Evolutionary conservation across 2,797 vertebrate genomes (phyloP).

Genomic region (Propithecus perrieri): DNA sequence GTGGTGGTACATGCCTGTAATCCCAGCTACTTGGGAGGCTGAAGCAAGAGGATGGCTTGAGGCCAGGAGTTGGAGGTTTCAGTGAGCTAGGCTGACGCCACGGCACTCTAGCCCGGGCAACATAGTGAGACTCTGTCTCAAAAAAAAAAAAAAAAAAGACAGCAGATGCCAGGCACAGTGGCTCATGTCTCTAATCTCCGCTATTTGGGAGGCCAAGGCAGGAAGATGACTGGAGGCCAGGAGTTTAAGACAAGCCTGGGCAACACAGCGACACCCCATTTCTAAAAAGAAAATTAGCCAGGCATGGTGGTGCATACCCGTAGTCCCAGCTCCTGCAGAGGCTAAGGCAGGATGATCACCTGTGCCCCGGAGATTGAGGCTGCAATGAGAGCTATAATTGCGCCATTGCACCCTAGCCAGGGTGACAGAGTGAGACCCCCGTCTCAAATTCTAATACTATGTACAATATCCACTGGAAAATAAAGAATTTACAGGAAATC

Average conservation of each 20-base stretch:
- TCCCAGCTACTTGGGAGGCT: neutral
- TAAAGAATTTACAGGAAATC: neutral
- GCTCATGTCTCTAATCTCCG: neutral
- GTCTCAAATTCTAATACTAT: neutral
- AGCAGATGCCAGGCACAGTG: neutral
- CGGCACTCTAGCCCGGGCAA: neutral
- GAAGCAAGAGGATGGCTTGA: neutral
- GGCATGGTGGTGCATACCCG: neutral
- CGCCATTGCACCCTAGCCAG: neutral
- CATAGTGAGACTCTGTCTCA: neutral
- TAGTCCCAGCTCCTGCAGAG: neutral
- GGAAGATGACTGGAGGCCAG: neutral
- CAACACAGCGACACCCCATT: neutral
- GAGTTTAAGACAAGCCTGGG: neutral
- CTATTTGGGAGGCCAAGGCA: neutral
- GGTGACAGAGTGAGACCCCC: neutral
- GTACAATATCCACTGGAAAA: neutral
- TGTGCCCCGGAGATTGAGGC: neutral
- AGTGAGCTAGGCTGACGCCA: neutral
- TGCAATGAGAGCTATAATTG: neutral
- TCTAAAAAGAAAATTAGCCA: neutral
- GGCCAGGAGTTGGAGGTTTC: neutral
- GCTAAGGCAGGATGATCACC: neutral
- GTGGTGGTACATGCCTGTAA: accelerated
- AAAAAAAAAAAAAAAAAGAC: neutral